Base-by-base conservation (phyloP, 2,797 vertebrate species). In the Danio aesculapii region DNA sequence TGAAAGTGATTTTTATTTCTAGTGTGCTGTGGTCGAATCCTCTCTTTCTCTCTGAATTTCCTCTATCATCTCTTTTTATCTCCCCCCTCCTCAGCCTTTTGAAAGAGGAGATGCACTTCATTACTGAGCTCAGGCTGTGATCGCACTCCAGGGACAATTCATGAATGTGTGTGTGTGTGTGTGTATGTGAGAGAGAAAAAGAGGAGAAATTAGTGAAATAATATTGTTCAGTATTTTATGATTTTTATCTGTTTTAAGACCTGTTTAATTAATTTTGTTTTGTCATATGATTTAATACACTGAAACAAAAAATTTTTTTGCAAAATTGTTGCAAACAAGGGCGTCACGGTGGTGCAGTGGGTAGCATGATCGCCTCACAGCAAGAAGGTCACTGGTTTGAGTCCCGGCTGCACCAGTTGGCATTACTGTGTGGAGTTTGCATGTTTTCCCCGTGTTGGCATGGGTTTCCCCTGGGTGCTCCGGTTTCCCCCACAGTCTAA, bases 41-140 rank as follows among this genome's bases (percentile, higher is more conserved):
- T 39, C 57, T 79, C 70, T 75, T 74, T 75, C 73, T 74, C 52
- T 67, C 67, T 72, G 19, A 79, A 77, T 75, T 63, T 69, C 79
- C 66, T 62, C 81, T 75, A 81, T 61, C 61, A n/a, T 64, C 52
- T 69, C 76, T 72, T 77, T 71, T 82, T 63, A 82, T 77, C 66
- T 70, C 49, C 21, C 41, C 49, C 44, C 73, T 70, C 73, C 73
- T 72, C 43, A 59, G 21, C 67, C 67, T 59, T 72, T 57, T 75
- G 80, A 59, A 84, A 84, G 75, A 68, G 19, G 69, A 86, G 77
- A 74, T 12, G 43, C 81, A 81, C 76, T 84, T 78, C 81, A 83
- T 84, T 79, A 85, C 75, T 50, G 81, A 78, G 75, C 62, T 68
- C 79, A 55, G 67, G 66, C 62, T 67, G 17, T 75, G 73, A 83